phyloP scores from a whole-genome alignment of 2,888 invertebrate genomes.

The Ochropleura plecta region DNA sequence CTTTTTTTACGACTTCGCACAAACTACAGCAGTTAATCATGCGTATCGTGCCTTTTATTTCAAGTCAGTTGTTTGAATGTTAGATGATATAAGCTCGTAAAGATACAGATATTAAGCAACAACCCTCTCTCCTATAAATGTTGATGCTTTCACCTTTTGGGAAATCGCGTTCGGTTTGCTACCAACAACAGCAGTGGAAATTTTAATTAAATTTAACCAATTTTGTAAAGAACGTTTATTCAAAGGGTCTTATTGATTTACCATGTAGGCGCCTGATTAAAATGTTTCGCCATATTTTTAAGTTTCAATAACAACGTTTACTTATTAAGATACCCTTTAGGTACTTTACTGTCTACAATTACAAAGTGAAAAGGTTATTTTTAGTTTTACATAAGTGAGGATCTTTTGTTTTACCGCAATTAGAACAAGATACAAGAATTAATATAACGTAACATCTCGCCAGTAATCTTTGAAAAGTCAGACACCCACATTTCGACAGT shows the following conservation, averaged over 20 bases:
- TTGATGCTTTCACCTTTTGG: slow-evolving; percentile 71
- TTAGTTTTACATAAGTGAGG: not conserved
- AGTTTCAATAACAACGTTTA: slow-evolving; percentile 35
- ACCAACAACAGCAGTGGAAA: slow-evolving; percentile 65
- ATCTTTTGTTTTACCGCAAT: not conserved
- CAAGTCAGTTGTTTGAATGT: slow-evolving; percentile 52
- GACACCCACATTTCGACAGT: too few relatives aligned
- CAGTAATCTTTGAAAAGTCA: too few relatives aligned
- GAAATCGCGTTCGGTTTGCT: slow-evolving; percentile 70
- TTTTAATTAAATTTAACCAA: slow-evolving; percentile 73
- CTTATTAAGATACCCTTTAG: slow-evolving; percentile 10
- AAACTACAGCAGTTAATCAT: slow-evolving; percentile 54
- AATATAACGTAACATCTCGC: too few relatives aligned
- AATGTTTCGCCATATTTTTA: slow-evolving; percentile 44
- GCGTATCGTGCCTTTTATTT: slow-evolving; percentile 53
- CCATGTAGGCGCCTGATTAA: slow-evolving; percentile 54
- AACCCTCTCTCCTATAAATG: slow-evolving; percentile 53
- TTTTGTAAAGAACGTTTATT: slow-evolving; percentile 64
- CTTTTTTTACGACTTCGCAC: slow-evolving; percentile 56
- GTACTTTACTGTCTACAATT: not conserved
- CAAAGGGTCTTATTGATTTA: slow-evolving; percentile 59
- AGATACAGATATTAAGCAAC: slow-evolving; percentile 59
- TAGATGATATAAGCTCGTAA: slow-evolving; percentile 51
- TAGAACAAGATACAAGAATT: slow-evolving; percentile 13
- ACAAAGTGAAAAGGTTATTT: not conserved